Percentiles rank a stretch among this genome's conserved stretches.
Conservation (phyloP, 2,888 invertebrate genomes). For the Sesamia inferens region DNA sequence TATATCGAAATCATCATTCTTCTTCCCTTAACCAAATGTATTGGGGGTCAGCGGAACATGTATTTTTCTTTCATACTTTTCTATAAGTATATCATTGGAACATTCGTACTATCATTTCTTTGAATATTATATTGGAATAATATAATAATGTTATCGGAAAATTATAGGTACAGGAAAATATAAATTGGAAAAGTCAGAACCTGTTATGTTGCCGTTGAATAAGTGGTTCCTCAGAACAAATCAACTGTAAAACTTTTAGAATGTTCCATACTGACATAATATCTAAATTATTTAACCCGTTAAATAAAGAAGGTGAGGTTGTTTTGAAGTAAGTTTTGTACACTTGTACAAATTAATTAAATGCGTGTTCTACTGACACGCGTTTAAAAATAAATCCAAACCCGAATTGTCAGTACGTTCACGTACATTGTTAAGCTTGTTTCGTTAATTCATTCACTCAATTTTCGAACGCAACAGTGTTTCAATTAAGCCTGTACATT, state of each 20-base stretch:
- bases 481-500: constrained; percentile 60
- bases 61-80: background rate
- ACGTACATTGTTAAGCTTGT: constrained; percentile 49
- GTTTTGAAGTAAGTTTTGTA: background rate
- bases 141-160: no score
- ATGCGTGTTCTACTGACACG: constrained; percentile 4
- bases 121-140: background rate
- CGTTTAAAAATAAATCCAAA: constrained; percentile 43
- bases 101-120: background rate
- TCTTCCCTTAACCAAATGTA: background rate
- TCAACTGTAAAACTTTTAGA: background rate
- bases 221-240: background rate
- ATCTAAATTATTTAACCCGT: background rate
- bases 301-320: background rate
- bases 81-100: no score
- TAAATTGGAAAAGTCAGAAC: background rate
- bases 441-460: constrained; percentile 43
- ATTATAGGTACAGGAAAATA: background rate
- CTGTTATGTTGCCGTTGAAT: background rate
- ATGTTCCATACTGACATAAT: background rate
- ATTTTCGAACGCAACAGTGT: constrained; percentile 52
- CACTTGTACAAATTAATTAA: constrained; percentile 9
- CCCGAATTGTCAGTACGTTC: constrained; percentile 41
- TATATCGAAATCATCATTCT: background rate
- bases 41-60: background rate